These are phyloP conservation scores for Standfussiana lucernea DNA, from an alignment of 2,888 invertebrate species.

Conservation along the genomic window DNA sequence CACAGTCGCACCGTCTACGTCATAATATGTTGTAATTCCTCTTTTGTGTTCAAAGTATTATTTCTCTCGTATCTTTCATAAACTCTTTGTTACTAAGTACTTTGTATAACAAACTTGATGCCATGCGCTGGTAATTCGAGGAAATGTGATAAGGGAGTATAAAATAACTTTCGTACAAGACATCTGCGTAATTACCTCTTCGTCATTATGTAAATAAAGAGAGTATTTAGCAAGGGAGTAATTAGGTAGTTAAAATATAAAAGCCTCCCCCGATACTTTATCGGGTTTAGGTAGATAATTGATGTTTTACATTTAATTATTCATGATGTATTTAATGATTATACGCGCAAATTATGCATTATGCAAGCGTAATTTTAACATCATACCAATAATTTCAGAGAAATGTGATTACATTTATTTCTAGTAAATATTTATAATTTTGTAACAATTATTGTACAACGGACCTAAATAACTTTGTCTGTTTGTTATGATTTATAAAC, in stretches of 20 bases:
- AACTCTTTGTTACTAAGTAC: slow-evolving; percentile 62
- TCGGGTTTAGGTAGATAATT: slow-evolving; percentile 7
- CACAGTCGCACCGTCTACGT: slow-evolving; percentile 65
- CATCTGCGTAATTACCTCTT: slow-evolving; percentile 41
- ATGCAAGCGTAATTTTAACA: slow-evolving; percentile 11
- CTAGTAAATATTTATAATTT: not conserved
- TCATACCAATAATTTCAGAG: not conserved
- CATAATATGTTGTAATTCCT: slow-evolving; percentile 69
- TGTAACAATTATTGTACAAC: not conserved
- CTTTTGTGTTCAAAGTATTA: slow-evolving; percentile 65
- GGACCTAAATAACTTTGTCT: not conserved
- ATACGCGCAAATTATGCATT: no score
- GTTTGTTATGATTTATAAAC: not conserved
- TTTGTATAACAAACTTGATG: slow-evolving; percentile 58
- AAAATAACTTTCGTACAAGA: slow-evolving; percentile 36
- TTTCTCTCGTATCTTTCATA: slow-evolving; percentile 56
- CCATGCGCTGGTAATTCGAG: slow-evolving; percentile 11
- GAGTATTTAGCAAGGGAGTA: slow-evolving; percentile 4
- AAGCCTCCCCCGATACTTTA: slow-evolving; percentile 26
- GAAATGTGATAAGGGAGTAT: slow-evolving; percentile 33
- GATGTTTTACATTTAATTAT: slow-evolving; percentile 32
- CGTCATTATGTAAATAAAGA: slow-evolving; percentile 34
- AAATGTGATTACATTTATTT: not conserved
- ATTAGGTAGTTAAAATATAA: slow-evolving; percentile 28
- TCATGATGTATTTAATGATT: no score